These are phyloP conservation scores for Strongylocentrotus purpuratus DNA, from an alignment of 35 echinoderm and acorn worm genomes.

Conservation along the genomic window DNA sequence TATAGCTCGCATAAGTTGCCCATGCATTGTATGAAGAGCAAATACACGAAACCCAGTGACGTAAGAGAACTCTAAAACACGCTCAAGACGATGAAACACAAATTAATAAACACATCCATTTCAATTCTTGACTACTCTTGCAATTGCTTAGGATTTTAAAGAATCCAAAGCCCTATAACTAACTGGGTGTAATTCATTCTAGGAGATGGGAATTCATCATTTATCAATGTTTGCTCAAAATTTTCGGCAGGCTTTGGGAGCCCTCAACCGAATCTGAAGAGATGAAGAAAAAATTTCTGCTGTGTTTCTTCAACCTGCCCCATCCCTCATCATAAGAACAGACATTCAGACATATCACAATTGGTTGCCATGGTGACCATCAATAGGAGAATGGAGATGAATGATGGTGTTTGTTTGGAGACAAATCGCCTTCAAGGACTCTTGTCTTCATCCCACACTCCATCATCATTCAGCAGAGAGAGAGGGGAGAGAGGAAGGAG, in stretches of 20 bases:
- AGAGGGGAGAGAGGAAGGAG: neutral
- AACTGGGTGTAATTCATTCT: neutral
- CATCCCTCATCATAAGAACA: conserved; percentile 9
- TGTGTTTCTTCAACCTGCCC: neutral
- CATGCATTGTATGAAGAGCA: neutral
- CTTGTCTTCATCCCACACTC: neutral
- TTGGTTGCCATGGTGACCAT: conserved; percentile 21
- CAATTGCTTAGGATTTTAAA: neutral
- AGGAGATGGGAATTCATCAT: neutral
- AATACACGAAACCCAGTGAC: no score
- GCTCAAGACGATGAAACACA: neutral
- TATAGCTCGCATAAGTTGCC: neutral
- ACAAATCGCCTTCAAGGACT: conserved; percentile 43
- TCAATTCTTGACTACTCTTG: neutral
- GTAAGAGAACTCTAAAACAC: neutral
- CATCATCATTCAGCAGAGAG: conserved; percentile 4
- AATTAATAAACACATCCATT: neutral
- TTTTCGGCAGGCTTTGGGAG: neutral
- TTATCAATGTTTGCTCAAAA: neutral
- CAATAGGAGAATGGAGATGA: conserved; percentile 43
- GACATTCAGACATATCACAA: conserved; percentile 5
- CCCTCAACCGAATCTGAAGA: neutral
- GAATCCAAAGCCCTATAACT: neutral
- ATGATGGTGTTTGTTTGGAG: conserved; percentile 42
- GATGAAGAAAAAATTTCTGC: neutral